These are phyloP conservation scores for Anomalospiza imberbis DNA, from an alignment of 2,797 vertebrate genomes.

Conservation along the genomic window DNA sequence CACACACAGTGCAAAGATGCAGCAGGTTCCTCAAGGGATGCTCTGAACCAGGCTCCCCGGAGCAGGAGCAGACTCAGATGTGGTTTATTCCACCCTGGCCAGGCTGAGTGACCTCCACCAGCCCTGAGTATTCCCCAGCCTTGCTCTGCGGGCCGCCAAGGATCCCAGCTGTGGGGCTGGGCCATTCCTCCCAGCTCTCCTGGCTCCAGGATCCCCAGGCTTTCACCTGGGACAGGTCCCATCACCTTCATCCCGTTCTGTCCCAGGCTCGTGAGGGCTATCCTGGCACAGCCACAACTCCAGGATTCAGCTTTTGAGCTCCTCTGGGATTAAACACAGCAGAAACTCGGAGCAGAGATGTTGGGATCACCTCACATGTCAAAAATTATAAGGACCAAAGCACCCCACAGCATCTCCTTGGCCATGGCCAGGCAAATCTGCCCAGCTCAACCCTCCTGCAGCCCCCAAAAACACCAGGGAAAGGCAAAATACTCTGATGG, in stretches of 20 bases:
- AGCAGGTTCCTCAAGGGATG: accelerated
- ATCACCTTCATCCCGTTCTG: not conserved
- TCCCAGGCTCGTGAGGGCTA: not conserved
- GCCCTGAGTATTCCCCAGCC: accelerated
- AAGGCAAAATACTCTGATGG: not conserved
- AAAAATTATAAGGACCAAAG: not conserved
- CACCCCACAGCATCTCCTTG: not conserved
- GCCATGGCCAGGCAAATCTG: accelerated
- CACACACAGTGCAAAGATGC: accelerated
- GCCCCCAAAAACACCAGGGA: not conserved
- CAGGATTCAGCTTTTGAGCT: accelerated
- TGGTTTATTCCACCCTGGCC: accelerated
- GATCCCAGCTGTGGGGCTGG: not conserved
- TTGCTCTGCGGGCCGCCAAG: accelerated
- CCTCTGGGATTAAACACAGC: not conserved
- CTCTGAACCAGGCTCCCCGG: not conserved
- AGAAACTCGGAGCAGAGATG: not conserved
- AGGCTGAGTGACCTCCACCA: not conserved
- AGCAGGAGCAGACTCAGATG: accelerated
- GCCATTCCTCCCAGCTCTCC: not conserved
- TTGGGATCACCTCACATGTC: accelerated
- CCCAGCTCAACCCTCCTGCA: not conserved
- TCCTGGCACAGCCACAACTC: not conserved
- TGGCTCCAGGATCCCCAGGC: not conserved
- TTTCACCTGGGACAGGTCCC: not conserved